Base-by-base conservation (phyloP, 2,113 vertebrate species). In the Sus scrofa region DNA sequence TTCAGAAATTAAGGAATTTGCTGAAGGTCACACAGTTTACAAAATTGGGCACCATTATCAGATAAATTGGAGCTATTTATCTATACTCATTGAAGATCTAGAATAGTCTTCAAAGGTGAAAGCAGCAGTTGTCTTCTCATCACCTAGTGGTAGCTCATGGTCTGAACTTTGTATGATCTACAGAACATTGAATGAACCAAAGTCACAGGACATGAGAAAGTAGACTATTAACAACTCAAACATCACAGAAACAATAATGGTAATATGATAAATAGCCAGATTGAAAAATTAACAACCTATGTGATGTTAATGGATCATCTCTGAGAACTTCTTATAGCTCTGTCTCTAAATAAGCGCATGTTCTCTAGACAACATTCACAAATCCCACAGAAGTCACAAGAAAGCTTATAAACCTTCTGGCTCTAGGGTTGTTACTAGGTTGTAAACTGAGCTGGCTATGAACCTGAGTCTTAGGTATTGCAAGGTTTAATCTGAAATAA, bases 1-100 rank as follows among this genome's bases (percentile, higher is more conserved):
- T 95, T 89, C 34, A 70, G 86, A 73, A 37, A 68, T 79, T 60
- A 88, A 92, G 68, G 12, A 44, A 54, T 89, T 89, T 94, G 26
- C 54, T 32, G 2, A 87, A 63, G 50, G 27, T 74, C 30, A 10
- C n/a, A n/a, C 1, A 52, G 1, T 32, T 75, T 60, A 37, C 32
- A n/a, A 94, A 95, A 81, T 0, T 89, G 70, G 16, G 44, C 44
- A 22, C 52, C 56, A 6, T 87, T 71, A 50, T 39, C 19, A 50
- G 77, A 20, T 63, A 71, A 50, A 75, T 67, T 30, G 27, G 1
- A 58, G n/a, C 34, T 65, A 22, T 24, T 32, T 50, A 71, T 9
- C 13, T 32, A 19, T 10, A 19, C 6, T 60, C 60, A 89, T 20
- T 71, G 60, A 71, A 91, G 60, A 58, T 9, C 67, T 75, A 15